Evolutionary conservation across 2,797 vertebrate genomes (phyloP), one percentile per base, ranked within the genome.

Genomic region (Microctenopoma stevenorrisi): DNA sequence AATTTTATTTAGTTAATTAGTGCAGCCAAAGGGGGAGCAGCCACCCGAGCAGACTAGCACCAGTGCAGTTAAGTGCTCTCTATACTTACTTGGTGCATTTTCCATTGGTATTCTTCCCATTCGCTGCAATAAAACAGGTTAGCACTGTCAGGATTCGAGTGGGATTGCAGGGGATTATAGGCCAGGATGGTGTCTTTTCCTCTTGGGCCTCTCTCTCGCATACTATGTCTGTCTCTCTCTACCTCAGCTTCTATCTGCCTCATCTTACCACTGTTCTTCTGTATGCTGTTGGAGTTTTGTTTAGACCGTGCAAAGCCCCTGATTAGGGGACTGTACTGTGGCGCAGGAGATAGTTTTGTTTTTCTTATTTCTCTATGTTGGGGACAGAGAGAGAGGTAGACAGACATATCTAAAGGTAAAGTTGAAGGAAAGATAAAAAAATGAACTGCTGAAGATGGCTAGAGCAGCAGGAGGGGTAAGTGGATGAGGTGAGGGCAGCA

Each of bases 111-210:
- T 81, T 81, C 68, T 38, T 65, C 66, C 62, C 71, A 74, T 81
- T 86, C 71, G 40, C 67, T 44, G 57, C 67, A 54, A 75, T 82
- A 80, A 88, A 85, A 75, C 82, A 60, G 79, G 86, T 84, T 86
- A 57, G 60, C 0, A n/a, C 75, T 85, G 83, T 83, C 66, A 75
- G 70, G 76, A 81, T 85, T 88, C 67, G 80, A 88, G 83, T 82
- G 76, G 86, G 71, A 88, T 78, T 73, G 76, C 49, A 1, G 16
- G 62, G 81, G 85, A 86, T 91, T 87, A 81, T 54, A 56, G 51
- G 69, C 74, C 53, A 72, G 68, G 78, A 66, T 74, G 72, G 37
- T 73, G 68, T 81, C 30, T 77, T 84, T 80, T 70, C 68, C 71
- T 68, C 66, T 61, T 26, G 33, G 46, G 43, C 72, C 30, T 55